These are phyloP conservation scores for Aurelia sp. DNA, from an alignment of 30 jellyfish, hydroid and myxozoan species.

Conservation along the genomic window DNA sequence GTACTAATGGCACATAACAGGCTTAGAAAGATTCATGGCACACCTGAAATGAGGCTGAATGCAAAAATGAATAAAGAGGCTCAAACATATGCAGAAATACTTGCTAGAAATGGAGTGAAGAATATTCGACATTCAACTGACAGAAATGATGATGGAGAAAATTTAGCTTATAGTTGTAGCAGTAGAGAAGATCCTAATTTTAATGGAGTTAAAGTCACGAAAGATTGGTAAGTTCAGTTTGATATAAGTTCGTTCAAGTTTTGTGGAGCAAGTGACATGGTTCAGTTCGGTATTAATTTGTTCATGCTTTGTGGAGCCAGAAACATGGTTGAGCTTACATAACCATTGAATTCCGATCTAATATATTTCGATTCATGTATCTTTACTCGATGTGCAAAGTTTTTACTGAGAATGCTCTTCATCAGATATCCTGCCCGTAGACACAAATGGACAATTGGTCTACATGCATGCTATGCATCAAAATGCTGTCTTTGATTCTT, in stretches of 20 bases:
- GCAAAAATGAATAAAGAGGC: conserved; percentile 77
- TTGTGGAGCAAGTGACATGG: no score
- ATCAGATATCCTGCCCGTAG: no score
- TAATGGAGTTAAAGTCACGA: background rate
- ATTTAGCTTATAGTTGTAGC: conserved; percentile 78
- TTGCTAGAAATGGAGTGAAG: conserved; percentile 44
- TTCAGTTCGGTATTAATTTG: no score
- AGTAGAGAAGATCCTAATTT: conserved; percentile 45
- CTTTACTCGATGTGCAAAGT: no score
- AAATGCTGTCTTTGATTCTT: no score
- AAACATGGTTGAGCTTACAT: no score
- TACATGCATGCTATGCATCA: no score
- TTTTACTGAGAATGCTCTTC: no score
- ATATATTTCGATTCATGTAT: no score
- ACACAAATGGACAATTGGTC: no score
- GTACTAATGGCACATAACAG: conserved; percentile 82
- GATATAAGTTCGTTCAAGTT: background rate
- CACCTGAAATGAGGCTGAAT: conserved; percentile 74
- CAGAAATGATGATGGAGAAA: conserved; percentile 79
- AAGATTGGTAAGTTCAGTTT: conserved; percentile 74
- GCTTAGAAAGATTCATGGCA: conserved; percentile 81
- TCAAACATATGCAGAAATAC: conserved; percentile 80
- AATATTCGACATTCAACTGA: no score
- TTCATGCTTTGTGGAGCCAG: no score
- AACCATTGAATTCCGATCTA: background rate